Percentiles rank a stretch among this genome's conserved stretches.
Conservation (phyloP, 2,888 invertebrate species). For the Drosophila limbata region DNA sequence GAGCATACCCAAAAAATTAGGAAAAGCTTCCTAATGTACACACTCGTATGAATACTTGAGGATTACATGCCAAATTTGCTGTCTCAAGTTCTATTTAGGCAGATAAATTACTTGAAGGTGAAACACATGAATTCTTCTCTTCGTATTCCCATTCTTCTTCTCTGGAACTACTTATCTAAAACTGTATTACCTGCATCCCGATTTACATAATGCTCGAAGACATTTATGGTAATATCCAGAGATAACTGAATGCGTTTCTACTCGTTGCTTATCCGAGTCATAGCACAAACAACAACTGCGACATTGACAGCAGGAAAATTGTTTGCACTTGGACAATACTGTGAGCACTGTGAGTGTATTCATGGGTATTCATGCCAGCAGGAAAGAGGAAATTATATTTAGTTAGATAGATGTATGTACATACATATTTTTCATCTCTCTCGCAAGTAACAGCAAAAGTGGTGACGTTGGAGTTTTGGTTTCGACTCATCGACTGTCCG, state of each 20-base stretch:
- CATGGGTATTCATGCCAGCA: conserved; percentile 30
- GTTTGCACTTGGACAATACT: conserved; percentile 26
- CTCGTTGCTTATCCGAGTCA: conserved; percentile 41
- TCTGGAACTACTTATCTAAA: neutral
- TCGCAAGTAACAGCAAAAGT: conserved; percentile 31
- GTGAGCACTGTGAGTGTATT: conserved; percentile 15
- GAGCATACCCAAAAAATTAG: too few species aligned
- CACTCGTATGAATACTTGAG: too few species aligned
- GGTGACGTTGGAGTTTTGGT: conserved; percentile 9
- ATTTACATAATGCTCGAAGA: conserved; percentile 32
- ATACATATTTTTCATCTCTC: conserved; percentile 2
- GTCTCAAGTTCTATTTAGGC: neutral
- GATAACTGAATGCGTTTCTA: conserved; percentile 42
- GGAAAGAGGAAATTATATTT: conserved; percentile 33
- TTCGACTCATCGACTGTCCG: conserved; percentile 4
- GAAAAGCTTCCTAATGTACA: too few species aligned
- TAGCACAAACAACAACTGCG: conserved; percentile 35
- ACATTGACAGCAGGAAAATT: conserved; percentile 28
- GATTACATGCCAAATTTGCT: neutral
- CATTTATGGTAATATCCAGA: conserved; percentile 57
- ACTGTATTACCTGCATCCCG: conserved; percentile 23
- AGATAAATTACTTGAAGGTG: too few species aligned
- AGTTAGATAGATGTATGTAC: conserved; percentile 4
- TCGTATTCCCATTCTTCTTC: neutral
- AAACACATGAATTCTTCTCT: neutral